Evolutionary conservation across 2,797 vertebrate genomes (phyloP).

Genomic region (Champsocephalus esox): DNA sequence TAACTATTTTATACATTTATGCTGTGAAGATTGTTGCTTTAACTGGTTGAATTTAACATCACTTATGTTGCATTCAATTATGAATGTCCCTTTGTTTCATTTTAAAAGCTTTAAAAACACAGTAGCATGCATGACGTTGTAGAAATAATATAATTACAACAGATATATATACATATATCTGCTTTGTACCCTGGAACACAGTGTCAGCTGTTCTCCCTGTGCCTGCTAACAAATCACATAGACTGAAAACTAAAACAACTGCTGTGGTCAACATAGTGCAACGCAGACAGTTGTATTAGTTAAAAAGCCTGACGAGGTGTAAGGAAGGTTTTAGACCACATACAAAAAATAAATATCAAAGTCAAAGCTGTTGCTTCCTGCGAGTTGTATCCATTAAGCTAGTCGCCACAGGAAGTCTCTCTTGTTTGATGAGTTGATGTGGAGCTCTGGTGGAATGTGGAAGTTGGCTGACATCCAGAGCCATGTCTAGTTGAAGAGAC

Average conservation of each 20-base stretch:
- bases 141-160: conserved; percentile 2
- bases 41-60: conserved; percentile 4
- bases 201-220: conserved; percentile 8
- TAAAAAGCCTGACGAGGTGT: background rate
- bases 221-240: conserved; percentile 6
- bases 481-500: conserved; percentile 23
- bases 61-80: background rate
- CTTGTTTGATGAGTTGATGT: conserved; percentile 44
- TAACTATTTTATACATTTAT: background rate
- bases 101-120: conserved; percentile 70
- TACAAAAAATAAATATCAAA: background rate
- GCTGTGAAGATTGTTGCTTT: conserved; percentile 1
- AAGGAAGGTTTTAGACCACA: conserved; percentile 1
- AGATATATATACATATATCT: too few relatives aligned
- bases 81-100: background rate
- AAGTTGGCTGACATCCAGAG: conserved; percentile 39
- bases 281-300: background rate
- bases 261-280: conserved; percentile 15
- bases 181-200: conserved; percentile 3
- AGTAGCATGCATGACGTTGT: background rate
- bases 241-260: conserved; percentile 9
- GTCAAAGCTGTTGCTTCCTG: conserved; percentile 18
- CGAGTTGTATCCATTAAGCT: conserved; percentile 19
- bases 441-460: conserved; percentile 52
- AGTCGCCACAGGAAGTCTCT: conserved; percentile 34